Base-by-base conservation (phyloP, 64 coral and sea anemone species). In the Pachyseris speciosa region DNA sequence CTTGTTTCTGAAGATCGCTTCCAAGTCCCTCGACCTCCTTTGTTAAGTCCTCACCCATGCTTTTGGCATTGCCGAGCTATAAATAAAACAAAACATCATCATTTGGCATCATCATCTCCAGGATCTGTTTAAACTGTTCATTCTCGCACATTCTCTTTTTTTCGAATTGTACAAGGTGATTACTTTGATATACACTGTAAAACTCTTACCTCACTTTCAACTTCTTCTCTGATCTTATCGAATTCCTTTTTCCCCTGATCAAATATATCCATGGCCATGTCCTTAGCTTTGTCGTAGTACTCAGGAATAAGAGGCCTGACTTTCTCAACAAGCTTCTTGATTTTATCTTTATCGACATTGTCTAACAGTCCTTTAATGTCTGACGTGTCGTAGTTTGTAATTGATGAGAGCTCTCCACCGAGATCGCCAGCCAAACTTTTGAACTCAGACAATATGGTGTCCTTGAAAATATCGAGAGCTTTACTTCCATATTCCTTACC, bases 301-400 rank as follows among this genome's bases (percentile, higher is more conserved):
- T 94, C 71, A 5, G 77, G 42, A 41, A 94, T 90, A 30, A 84
- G 55, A 63, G 93, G 93, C 17, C 78, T 87, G 58, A 77, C 49
- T 63, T 86, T 89, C 50, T 94, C 87, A 9, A 94, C 87, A 22
- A 94, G 69, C 31, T 90, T 75, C 29, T 75, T 85, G 43, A 93
- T 74, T 59, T 86, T 93, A 17, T 73, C 86, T 29, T 87, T 93
- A 67, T 87, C 75, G 0, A 87, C 84, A 31, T 87, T 93, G 52
- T 80, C 72, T 28, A 93, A 32, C 22, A 87, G 41, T 30, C 93
- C 93, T 75, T 94, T 84, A 5, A 94, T 73, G 32, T 94, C 71
- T 52, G 45, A 29, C 24, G 93, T 94, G 37, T 94, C 87, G 26
- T 94, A 94, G 57, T 90, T 89, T 28, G 76, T 89, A 32, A 90